phyloP scores from a whole-genome alignment of 1,140 invertebrate genomes.

The Schmidtea mediterranea region DNA sequence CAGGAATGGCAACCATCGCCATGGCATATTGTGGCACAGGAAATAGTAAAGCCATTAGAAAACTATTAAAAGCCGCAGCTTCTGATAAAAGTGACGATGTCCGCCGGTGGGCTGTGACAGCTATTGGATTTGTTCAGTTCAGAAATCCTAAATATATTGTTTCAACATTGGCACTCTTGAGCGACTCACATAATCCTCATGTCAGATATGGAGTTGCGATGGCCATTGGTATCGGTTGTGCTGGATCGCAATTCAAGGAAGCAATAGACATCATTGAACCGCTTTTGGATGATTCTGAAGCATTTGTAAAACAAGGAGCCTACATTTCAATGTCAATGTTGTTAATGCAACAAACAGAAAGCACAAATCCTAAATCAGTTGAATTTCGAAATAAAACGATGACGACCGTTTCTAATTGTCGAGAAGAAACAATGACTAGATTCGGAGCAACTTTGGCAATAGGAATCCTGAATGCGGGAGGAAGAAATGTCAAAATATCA shows the following conservation, averaged over 20 bases:
- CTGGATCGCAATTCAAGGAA: slow-evolving; percentile 74
- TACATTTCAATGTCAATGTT: slow-evolving; percentile 80
- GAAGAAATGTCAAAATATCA: no score
- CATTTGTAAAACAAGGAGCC: slow-evolving; percentile 91
- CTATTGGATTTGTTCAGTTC: slow-evolving; percentile 78
- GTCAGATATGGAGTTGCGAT: slow-evolving; percentile 94
- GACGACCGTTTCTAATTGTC: no score
- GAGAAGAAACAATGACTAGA: no score
- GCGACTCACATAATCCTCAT: slow-evolving; percentile 96
- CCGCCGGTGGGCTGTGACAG: slow-evolving; percentile 75
- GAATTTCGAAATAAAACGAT: no score
- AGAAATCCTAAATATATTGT: slow-evolving; percentile 44
- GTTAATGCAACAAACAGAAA: slow-evolving; percentile 80
- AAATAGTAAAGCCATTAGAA: slow-evolving; percentile 75
- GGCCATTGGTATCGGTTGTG: slow-evolving; percentile 91
- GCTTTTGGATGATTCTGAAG: slow-evolving; percentile 91
- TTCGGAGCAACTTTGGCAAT: no score
- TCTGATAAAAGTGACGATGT: slow-evolving; percentile 98
- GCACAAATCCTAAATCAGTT: no score
- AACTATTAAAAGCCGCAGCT: slow-evolving; percentile 73
- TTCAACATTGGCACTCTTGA: slow-evolving; percentile 68
- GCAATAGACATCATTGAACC: slow-evolving; percentile 83
- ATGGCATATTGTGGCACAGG: slow-evolving; percentile 96
- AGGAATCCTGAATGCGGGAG: no score
- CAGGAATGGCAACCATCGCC: slow-evolving; percentile 84